Base-by-base conservation (phyloP, 1,140 invertebrate genomes). In the Carposina sasakii region DNA sequence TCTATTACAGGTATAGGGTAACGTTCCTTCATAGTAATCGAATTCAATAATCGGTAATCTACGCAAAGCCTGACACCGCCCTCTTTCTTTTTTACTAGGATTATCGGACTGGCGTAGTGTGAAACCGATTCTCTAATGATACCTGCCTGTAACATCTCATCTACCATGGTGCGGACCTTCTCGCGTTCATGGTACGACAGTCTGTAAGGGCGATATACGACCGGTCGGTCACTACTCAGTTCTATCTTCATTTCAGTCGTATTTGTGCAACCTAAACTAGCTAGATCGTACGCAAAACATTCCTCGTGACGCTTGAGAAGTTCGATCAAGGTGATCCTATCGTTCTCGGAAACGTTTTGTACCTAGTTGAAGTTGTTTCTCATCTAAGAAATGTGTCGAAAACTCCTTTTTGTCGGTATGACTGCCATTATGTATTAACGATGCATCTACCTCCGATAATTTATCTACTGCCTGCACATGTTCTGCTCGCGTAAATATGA, bases 1-100 rank as follows among this genome's bases (percentile, higher is more conserved):
- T 84, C 74, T 13, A 87, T 85, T 3, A 71, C 30, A 1, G 86
- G 87, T 4, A 89, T 41, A 0, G 87, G 87, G 52, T 33, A 45
- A 22, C 23, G 45, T 46, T 87, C 82, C 21, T 57, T 60, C 2
- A 60, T 53, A 0, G 81, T 86, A 1, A 76, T 52, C 0, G 37
- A 24, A 62, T 88, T 89, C 4, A 89, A 44, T 15, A 44, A 22
- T 13, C 76, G 40, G 51, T 70, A 89, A 52, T 84, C 71, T 0
- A 69, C 48, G 17, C 56, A 63, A 31, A 82, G 50, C 13, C 60
- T 12, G 40, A 49, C 15, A 12, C 61, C 47, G 0, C 61, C 58
- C 22, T 50, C 48, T 21, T 60, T 63, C 33, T 64, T 64, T 19
- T 49, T 56, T 2, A 48, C 51, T 26, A 67, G 33, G 3, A 67